Evolutionary conservation across 92 coral and sea anemone species (phyloP).

Genomic region (Bergia puertoricense): DNA sequence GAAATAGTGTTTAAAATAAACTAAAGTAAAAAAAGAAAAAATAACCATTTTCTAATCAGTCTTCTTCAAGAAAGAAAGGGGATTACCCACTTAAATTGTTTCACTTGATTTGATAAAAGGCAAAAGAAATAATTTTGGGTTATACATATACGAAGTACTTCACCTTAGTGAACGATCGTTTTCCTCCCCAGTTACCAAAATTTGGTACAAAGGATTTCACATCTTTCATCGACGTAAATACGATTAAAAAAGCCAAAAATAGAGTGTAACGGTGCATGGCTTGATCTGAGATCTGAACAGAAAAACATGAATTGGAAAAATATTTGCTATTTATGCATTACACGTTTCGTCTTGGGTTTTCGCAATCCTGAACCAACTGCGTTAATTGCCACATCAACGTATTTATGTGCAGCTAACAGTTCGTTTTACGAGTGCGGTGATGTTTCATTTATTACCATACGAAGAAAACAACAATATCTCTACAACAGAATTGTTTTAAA

Average conservation of each 20-base stretch:
- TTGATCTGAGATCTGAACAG: not conserved
- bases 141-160: not conserved
- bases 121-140: not conserved
- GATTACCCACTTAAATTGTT: too few relatives aligned
- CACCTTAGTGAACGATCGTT: not conserved
- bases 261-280: not conserved
- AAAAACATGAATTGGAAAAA: not conserved
- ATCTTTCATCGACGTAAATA: not conserved
- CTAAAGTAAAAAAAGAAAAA: too few relatives aligned
- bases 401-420: not conserved
- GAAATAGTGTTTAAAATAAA: too few relatives aligned
- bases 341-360: not conserved
- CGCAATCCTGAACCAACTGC: not conserved
- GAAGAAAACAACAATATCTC: not conserved
- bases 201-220: not conserved
- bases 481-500: not conserved
- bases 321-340: not conserved
- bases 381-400: not conserved
- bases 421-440: too few relatives aligned
- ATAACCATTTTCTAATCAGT: too few relatives aligned
- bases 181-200: not conserved
- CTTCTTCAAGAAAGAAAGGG: not conserved
- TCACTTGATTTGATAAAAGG: not conserved
- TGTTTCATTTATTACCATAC: too few relatives aligned
- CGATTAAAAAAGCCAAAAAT: not conserved